Conservation (phyloP, 2,113 vertebrate species). For the Manacus vitellinus region DNA sequence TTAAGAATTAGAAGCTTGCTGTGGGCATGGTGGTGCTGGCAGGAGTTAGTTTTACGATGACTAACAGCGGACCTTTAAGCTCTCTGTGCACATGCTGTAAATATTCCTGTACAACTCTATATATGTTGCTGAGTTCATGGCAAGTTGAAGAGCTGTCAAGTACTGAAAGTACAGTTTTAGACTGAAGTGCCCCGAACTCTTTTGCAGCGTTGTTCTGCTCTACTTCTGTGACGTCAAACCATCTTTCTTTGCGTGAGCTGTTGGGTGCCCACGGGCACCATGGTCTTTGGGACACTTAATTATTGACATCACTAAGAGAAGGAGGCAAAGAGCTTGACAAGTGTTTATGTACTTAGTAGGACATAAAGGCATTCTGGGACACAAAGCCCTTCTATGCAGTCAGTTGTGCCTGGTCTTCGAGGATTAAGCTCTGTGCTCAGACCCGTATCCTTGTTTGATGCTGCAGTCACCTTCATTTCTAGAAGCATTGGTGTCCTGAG, state of each 20-base stretch:
- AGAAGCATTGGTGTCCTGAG: background rate
- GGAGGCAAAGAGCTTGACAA: background rate
- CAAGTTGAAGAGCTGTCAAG: background rate
- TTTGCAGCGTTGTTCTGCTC: background rate
- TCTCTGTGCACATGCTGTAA: background rate
- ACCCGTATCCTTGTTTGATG: background rate
- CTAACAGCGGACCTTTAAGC: background rate
- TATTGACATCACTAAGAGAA: background rate
- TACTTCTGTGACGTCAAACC: background rate
- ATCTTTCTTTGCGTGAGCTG: background rate
- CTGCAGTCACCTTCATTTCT: background rate
- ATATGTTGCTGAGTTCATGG: accelerated
- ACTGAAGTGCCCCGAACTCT: background rate
- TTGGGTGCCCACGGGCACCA: background rate
- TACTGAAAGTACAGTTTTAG: background rate
- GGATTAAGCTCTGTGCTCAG: background rate
- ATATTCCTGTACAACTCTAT: background rate
- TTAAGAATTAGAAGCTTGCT: background rate
- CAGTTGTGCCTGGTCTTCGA: background rate
- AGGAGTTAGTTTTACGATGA: background rate
- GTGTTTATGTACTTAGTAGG: background rate
- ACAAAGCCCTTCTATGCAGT: background rate
- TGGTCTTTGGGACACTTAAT: background rate
- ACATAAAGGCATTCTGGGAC: background rate
- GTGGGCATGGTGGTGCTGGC: background rate